Base-by-base conservation (phyloP, 2,113 vertebrate species). In the Bufo bufo region DNA sequence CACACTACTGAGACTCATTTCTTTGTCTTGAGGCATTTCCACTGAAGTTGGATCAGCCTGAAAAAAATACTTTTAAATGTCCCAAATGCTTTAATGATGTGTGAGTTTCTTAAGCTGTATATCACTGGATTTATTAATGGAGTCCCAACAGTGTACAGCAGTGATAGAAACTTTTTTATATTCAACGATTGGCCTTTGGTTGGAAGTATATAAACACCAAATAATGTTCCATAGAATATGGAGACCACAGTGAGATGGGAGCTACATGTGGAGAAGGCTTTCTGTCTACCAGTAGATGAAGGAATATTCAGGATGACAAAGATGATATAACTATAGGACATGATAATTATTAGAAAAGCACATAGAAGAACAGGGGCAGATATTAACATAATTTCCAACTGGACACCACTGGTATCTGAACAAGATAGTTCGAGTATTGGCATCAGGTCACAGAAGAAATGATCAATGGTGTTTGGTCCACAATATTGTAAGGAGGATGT, bases 401-500 rank as follows among this genome's bases (percentile, higher is more conserved):
- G 4, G 0, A 77, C 75, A 12, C 33, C 4, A 23, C 19, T 33
- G 4, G 75, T 66, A 23, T 84, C 85, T 50, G 89, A 87, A 47
- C 89, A 89, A 20, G 85, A 89, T 17, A 89, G 58, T 4, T 81
- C 47, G 10, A 87, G 12, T 16, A 89, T 50, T 20, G 80, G 85
- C 8, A 14, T 47, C 13, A 78, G 74, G 75, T 89, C 84, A 63
- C 88, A 89, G 77, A 89, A 89, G 16, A 86, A 86, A 58, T 89
- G 85, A 33, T 33, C 33, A 33, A 33, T 33, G 33, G 33, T 33
- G 33, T 33, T 33, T 33, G 33, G 33, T 33, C 33, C 78, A 69
- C 85, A 89, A 72, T 82, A 89, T 13, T 86, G 5, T 33, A 89
- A 71, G 7, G 3, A 43, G n/a, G 33, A 17, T 47, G 69, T 47